These are phyloP conservation scores for Neolamprologus cancellatus DNA, from an alignment of 2,113 vertebrate genomes.

Conservation along the genomic window DNA sequence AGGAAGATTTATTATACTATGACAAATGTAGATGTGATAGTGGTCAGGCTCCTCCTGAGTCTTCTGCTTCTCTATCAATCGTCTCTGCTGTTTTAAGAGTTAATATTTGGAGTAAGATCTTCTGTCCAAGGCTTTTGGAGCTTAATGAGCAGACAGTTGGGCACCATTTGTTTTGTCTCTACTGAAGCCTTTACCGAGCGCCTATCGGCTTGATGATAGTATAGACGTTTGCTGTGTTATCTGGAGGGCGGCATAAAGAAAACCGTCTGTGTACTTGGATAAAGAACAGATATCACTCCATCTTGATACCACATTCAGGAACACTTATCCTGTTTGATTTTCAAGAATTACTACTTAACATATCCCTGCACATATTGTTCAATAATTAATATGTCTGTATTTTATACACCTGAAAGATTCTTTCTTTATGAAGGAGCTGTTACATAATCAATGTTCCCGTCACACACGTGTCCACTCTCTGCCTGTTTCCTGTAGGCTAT, in stretches of 20 bases:
- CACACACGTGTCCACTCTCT: background rate
- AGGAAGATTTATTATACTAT: background rate
- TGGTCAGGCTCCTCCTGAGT: background rate
- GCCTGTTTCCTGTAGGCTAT: slow-evolving; percentile 72
- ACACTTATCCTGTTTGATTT: background rate
- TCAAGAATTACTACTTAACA: background rate
- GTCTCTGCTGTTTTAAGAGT: background rate
- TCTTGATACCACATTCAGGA: background rate
- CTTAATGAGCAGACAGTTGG: background rate
- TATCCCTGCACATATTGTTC: background rate
- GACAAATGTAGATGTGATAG: background rate
- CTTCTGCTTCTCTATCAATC: background rate
- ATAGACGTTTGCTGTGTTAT: background rate
- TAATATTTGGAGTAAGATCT: background rate
- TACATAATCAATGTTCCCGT: background rate
- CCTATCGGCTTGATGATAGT: background rate
- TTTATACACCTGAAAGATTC: background rate
- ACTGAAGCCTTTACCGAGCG: background rate
- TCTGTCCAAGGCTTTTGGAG: background rate
- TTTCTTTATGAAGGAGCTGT: background rate
- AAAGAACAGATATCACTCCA: rapidly evolving
- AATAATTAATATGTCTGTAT: background rate
- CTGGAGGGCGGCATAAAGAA: rapidly evolving
- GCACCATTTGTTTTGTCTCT: background rate
- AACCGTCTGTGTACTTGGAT: background rate